phyloP scores from a whole-genome alignment of 2,113 vertebrate genomes.

The Tragulus kanchil region DNA sequence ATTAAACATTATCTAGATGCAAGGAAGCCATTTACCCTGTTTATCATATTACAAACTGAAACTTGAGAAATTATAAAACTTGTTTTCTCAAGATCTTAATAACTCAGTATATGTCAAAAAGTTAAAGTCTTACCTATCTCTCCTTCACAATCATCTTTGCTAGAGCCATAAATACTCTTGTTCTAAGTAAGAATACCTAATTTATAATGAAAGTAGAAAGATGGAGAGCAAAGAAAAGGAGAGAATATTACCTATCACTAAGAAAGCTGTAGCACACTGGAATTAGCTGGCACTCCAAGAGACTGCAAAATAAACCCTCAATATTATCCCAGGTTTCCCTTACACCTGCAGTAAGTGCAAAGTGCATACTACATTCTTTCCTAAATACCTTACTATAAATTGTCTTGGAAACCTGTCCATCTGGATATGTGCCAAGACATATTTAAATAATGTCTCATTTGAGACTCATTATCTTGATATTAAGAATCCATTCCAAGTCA shows the following conservation, averaged over 20 bases:
- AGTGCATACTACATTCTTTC: constrained; percentile 25
- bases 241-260: neutral
- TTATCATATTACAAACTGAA: constrained; percentile 15
- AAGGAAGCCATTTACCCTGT: neutral
- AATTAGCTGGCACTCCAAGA: neutral
- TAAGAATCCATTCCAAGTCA: constrained; percentile 70
- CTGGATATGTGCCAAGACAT: constrained; percentile 57
- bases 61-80: constrained; percentile 16
- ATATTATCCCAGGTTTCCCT: neutral
- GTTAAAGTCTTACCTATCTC: neutral
- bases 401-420: constrained; percentile 55
- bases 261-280: neutral
- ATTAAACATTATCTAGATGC: constrained; percentile 32
- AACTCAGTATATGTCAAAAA: neutral
- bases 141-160: neutral
- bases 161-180: neutral
- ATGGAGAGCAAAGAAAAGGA: neutral
- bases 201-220: constrained; percentile 33
- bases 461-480: constrained; percentile 74
- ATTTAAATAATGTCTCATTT: constrained; percentile 69
- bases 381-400: constrained; percentile 65
- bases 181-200: neutral
- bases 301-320: constrained; percentile 16
- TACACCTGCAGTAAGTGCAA: constrained; percentile 26
- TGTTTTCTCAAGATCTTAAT: constrained; percentile 21